These are phyloP conservation scores for Corella eumyota DNA, from an alignment of 23 tunicate species.

Conservation along the genomic window DNA sequence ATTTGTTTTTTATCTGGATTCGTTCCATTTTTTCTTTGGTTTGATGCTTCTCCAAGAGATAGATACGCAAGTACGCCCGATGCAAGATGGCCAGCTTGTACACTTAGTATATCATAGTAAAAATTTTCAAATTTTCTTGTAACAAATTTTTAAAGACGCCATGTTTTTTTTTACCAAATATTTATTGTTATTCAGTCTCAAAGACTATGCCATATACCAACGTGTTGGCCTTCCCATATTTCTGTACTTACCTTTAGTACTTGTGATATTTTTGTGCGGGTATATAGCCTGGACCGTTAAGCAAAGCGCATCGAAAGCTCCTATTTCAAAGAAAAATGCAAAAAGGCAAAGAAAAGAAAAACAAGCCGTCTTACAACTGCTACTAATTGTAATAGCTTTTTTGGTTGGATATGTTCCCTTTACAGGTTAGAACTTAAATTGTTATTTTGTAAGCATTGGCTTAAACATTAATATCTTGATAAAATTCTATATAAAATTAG, in stretches of 20 bases:
- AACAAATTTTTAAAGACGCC: too few species aligned
- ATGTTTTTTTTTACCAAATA: too few species aligned
- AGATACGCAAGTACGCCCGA: constrained; percentile 9
- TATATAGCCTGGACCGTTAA: neutral
- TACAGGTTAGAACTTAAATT: neutral
- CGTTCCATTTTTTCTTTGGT: constrained; percentile 3
- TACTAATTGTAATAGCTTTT: neutral
- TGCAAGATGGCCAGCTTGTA: constrained; percentile 53
- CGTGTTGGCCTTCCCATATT: constrained; percentile 15
- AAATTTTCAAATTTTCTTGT: too few species aligned
- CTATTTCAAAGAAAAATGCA: neutral
- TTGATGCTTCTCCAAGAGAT: constrained; percentile 11
- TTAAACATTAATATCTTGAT: too few species aligned
- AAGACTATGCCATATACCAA: constrained; percentile 10
- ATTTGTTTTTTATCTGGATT: constrained; percentile 23
- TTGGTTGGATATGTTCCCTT: constrained; percentile 5
- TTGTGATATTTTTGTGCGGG: constrained; percentile 16
- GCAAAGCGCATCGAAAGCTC: neutral
- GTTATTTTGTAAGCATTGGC: neutral
- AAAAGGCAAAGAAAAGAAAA: constrained; percentile 3
- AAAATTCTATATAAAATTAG: too few species aligned
- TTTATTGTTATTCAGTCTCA: constrained; percentile 5
- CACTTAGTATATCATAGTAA: too few species aligned
- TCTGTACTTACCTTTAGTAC: constrained; percentile 12
- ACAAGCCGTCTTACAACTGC: constrained; percentile 4